phyloP scores from a whole-genome alignment of 1,140 invertebrate genomes.

The Zaprionus gabonicus region DNA sequence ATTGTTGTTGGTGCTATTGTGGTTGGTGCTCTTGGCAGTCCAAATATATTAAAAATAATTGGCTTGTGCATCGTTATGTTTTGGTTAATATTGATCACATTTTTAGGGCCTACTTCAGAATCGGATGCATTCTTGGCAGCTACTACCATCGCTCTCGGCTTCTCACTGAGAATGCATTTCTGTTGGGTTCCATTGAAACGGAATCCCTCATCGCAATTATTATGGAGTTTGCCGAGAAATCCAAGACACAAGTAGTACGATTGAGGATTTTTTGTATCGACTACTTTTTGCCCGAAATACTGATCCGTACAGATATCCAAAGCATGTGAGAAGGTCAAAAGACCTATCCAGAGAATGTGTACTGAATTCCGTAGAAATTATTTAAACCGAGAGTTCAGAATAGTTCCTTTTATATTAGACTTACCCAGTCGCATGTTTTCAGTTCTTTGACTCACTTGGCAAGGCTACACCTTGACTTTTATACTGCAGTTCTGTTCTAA shows the following conservation, averaged over 20 bases:
- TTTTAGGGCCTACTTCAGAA: background rate
- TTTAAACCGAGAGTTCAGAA: background rate
- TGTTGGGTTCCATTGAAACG: conserved; percentile 23
- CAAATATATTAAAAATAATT: conserved; percentile 42
- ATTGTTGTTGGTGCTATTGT: background rate
- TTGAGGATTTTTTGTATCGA: conserved; percentile 13
- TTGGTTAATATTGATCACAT: conserved; percentile 41
- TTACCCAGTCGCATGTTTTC: conserved; percentile 32
- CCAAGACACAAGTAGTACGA: conserved; percentile 38
- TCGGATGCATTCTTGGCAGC: background rate
- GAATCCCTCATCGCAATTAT: conserved; percentile 24
- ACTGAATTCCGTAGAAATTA: conserved; percentile 1
- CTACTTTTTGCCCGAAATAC: conserved; percentile 27
- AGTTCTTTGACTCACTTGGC: background rate
- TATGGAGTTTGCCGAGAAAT: conserved; percentile 17
- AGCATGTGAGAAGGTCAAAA: conserved; percentile 15
- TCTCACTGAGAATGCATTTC: conserved; percentile 8
- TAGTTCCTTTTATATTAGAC: background rate
- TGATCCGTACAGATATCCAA: conserved; percentile 21
- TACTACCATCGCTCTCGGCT: background rate
- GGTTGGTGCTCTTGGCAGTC: background rate
- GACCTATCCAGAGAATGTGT: conserved; percentile 15
- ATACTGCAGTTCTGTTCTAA: conserved; percentile 10
- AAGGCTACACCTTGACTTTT: background rate
- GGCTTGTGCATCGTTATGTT: conserved; percentile 29